A percentile compares a stretch with the other conserved stretches of the same genome.
phyloP scores from a whole-genome alignment of 2,888 invertebrate species.

The Apamea epomidion region DNA sequence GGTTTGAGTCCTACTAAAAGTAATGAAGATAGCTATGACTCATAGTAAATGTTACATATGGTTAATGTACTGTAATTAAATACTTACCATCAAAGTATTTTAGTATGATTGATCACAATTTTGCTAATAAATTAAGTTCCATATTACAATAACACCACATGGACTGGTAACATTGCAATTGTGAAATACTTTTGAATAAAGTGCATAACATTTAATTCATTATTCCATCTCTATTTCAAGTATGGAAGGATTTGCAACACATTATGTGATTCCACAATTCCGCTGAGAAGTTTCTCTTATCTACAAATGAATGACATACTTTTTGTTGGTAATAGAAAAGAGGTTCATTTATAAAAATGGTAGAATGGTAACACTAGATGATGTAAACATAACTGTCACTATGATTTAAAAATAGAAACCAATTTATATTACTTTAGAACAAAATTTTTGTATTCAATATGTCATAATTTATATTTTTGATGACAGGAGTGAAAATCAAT shows the following conservation, averaged over 20 bases:
- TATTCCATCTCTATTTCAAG: not conserved
- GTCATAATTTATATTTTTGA: constrained; percentile 84
- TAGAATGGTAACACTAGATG: constrained; percentile 57
- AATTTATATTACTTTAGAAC: constrained; percentile 74
- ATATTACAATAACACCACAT: not conserved
- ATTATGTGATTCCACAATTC: not conserved
- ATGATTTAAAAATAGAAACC: constrained; percentile 81
- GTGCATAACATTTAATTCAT: not conserved
- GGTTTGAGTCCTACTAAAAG: not conserved
- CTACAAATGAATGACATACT: constrained; percentile 8
- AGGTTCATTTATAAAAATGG: constrained; percentile 9
- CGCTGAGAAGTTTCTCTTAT: not conserved
- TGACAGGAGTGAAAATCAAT: constrained; percentile 85
- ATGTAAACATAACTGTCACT: constrained; percentile 60
- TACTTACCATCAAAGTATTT: not conserved
- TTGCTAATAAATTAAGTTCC: not conserved
- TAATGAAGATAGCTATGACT: constrained; percentile 24
- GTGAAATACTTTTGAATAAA: constrained; percentile 1
- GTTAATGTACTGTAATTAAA: not conserved
- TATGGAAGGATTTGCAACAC: not conserved
- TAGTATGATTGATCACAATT: not conserved
- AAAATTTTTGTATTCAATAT: constrained; percentile 83
- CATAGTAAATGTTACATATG: not conserved
- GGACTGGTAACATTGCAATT: not conserved
- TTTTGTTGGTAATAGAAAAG: constrained; percentile 25